phyloP scores from a whole-genome alignment of 2,797 vertebrate genomes.

The Enteromius radiatus region DNA sequence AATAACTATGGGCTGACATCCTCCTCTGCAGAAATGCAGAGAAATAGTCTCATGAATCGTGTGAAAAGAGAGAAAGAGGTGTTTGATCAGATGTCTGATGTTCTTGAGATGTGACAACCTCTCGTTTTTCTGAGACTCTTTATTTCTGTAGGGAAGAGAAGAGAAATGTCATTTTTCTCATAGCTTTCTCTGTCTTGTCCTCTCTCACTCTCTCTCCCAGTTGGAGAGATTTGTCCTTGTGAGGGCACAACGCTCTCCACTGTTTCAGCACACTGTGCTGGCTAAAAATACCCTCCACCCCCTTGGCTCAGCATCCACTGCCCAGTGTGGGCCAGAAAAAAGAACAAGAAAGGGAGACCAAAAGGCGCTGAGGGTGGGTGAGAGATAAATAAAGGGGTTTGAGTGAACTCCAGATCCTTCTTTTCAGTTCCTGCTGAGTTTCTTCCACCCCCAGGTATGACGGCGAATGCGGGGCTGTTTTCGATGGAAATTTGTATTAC shows the following conservation, averaged over 20 bases:
- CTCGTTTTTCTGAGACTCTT: slow-evolving; percentile 18
- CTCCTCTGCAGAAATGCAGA: background rate
- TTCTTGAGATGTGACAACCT: slow-evolving; percentile 10
- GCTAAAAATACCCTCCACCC: slow-evolving; percentile 62
- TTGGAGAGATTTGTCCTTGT: slow-evolving; percentile 61
- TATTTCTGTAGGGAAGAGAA: slow-evolving; percentile 34
- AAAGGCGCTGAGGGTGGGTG: slow-evolving; percentile 20
- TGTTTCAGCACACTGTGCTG: slow-evolving; percentile 56
- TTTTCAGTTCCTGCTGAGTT: slow-evolving; percentile 20
- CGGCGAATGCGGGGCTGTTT: slow-evolving; percentile 17
- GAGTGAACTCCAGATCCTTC: slow-evolving; percentile 19
- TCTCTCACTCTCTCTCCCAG: slow-evolving; percentile 38
- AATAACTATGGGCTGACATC: slow-evolving; percentile 15
- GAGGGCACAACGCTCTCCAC: slow-evolving; percentile 56
- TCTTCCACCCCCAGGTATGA: background rate
- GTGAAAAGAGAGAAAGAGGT: slow-evolving; percentile 26
- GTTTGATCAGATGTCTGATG: slow-evolving; percentile 20
- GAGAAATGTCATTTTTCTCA: slow-evolving; percentile 35
- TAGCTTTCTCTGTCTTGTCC: slow-evolving; percentile 14
- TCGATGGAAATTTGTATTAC: slow-evolving; percentile 6
- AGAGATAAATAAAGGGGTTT: slow-evolving; percentile 19
- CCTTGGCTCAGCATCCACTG: slow-evolving; percentile 53
- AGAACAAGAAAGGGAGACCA: slow-evolving; percentile 33
- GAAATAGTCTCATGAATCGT: slow-evolving; percentile 11
- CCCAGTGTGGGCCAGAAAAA: slow-evolving; percentile 46